Evolutionary conservation across 2,888 invertebrate genomes (phyloP).

Genomic region (Pterostichus madidus): DNA sequence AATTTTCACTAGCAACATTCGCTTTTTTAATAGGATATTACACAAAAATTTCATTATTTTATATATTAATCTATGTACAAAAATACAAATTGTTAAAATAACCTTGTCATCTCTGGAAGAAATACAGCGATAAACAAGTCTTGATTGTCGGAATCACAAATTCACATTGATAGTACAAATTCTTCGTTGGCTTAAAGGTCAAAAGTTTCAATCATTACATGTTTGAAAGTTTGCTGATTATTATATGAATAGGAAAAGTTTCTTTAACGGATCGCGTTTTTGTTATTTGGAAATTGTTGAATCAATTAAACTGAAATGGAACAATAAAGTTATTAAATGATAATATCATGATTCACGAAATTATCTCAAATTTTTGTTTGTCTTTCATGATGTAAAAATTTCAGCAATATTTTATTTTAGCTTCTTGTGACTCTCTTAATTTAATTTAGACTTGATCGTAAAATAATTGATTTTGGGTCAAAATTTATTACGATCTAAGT

Average conservation of each 20-base stretch:
- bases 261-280: not conserved
- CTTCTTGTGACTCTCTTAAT: no score
- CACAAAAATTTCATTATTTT: no score
- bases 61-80: no score
- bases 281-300: not conserved
- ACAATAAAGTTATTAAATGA: slow-evolving; percentile 11
- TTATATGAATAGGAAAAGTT: slow-evolving; percentile 46
- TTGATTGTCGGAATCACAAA: not conserved
- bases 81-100: no score
- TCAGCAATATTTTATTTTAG: no score
- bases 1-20: slow-evolving; percentile 33
- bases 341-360: not conserved
- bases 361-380: no score
- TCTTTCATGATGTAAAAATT: no score
- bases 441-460: no score
- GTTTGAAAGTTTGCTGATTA: slow-evolving; percentile 41
- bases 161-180: not conserved
- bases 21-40: slow-evolving; percentile 50
- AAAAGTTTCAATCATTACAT: slow-evolving; percentile 20
- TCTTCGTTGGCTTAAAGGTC: not conserved
- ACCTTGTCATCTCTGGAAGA: no score
- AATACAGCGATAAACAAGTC: not conserved
- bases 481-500: not conserved
- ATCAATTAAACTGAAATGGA: slow-evolving; percentile 24
- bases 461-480: no score